Evolutionary conservation across 2,113 vertebrate species (phyloP), one percentile per base, ranked within the genome.

Genomic region (Nettapus auritus): DNA sequence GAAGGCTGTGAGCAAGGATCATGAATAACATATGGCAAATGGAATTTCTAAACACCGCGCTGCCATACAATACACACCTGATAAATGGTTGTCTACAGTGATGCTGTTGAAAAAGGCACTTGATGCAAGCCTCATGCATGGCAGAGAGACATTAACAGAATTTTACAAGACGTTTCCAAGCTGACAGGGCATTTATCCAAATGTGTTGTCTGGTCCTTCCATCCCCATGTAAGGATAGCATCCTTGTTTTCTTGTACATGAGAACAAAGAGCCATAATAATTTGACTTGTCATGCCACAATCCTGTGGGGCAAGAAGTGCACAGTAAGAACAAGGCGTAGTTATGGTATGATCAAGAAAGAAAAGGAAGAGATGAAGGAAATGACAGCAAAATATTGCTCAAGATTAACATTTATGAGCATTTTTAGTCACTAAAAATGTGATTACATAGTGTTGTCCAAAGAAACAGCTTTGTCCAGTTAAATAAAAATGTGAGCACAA

Each of bases 41-140:
- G 98, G 98, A 98, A 98, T 98, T 98, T 98, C 96, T 97, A 98
- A 98, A 98, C 98, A 97, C 94, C 75, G 67, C 62, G 57, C 90
- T 93, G 92, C 96, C 95, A 96, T 97, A 96, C 97, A 97, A 98
- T 98, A 97, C 97, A 97, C 96, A 98, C 97, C 98, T 98, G 98
- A 98, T 97, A 98, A 98, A 98, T 98, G 98, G 96, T 94, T 92
- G 94, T 95, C 96, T 96, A 76, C 94, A 96, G 95, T 81, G 96
- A 92, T 95, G 96, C 91, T 96, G 96, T 96, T 94, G 90, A 97
- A 95, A 95, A 95, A 94, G 83, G 95, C 96, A 98, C 92, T 98
- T 97, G 95, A 95, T 91, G 70, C 94, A 86, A 97, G 84, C 86
- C 96, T 96, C 94, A 88, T 95, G 94, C 85, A 90, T 91, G 95